phyloP scores from a whole-genome alignment of 2,888 invertebrate genomes.

The Bellardia bayeri region DNA sequence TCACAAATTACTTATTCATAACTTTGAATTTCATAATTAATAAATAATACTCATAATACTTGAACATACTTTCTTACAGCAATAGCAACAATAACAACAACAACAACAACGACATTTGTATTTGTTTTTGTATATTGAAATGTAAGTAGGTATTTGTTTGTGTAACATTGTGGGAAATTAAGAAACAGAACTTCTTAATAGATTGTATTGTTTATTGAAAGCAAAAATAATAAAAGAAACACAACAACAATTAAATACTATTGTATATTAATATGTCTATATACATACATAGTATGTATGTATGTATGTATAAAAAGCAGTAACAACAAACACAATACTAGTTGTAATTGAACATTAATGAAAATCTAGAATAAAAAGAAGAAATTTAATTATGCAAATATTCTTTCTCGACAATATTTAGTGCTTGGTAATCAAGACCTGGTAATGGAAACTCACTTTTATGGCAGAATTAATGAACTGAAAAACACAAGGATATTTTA shows the following conservation, averaged over 20 bases:
- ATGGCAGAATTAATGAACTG: constrained; percentile 14
- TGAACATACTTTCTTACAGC: neutral
- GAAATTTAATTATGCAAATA: neutral
- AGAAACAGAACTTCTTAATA: constrained; percentile 47
- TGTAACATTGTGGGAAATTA: constrained; percentile 60
- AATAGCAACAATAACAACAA: neutral
- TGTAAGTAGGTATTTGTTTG: constrained; percentile 9
- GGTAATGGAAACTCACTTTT: neutral
- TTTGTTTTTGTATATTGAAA: neutral
- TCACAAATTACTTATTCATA: constrained; percentile 82
- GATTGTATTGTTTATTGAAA: constrained; percentile 44
- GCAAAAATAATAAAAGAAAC: neutral
- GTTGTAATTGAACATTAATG: constrained; percentile 17
- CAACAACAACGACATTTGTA: neutral
- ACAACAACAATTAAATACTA: neutral
- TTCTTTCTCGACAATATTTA: neutral
- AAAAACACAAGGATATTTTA: constrained; percentile 5
- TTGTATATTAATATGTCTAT: neutral
- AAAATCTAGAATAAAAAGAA: constrained; percentile 17
- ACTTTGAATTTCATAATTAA: constrained; percentile 82
- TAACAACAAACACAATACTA: neutral
- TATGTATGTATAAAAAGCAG: too few relatives aligned
- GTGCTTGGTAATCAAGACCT: neutral
- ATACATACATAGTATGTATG: too few relatives aligned
- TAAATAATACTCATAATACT: constrained; percentile 76